Percentiles rank a stretch among this genome's conserved stretches.
phyloP scores from a whole-genome alignment of 2,888 invertebrate genomes.

The Ichneumoninae sp. region DNA sequence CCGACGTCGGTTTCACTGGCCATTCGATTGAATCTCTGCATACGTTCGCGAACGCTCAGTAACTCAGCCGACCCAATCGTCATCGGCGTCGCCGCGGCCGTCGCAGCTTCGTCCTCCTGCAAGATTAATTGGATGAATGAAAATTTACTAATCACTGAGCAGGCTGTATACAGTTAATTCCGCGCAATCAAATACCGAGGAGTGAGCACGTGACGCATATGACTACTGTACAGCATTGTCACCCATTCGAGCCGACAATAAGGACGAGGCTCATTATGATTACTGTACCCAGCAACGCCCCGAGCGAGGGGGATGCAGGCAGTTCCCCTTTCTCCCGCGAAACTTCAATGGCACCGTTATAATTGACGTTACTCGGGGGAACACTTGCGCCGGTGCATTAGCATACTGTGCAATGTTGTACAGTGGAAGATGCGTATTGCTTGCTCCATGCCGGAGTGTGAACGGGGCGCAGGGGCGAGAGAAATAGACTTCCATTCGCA shows the following conservation, averaged over 20 bases:
- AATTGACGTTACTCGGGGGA: constrained; percentile 66
- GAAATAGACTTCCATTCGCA: constrained; percentile 51
- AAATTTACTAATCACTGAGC: constrained; percentile 1
- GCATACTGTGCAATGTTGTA: constrained; percentile 51
- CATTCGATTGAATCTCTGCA: constrained; percentile 96
- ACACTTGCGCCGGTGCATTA: constrained; percentile 59
- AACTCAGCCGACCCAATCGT: constrained; percentile 84
- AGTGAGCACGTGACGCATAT: not conserved
- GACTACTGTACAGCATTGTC: constrained; percentile 23
- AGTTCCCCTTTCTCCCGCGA: constrained; percentile 47
- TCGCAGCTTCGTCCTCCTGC: constrained; percentile 80
- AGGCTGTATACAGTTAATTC: not conserved
- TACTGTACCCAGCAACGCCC: constrained; percentile 23
- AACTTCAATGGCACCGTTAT: constrained; percentile 52
- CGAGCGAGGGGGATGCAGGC: constrained; percentile 15
- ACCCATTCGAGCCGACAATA: constrained; percentile 31
- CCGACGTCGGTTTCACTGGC: constrained; percentile 90
- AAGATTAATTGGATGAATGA: constrained; percentile 53
- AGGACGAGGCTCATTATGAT: constrained; percentile 27
- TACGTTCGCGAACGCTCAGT: constrained; percentile 96
- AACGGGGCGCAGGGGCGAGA: not conserved
- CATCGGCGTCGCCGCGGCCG: constrained; percentile 57
- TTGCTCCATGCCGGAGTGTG: constrained; percentile 14
- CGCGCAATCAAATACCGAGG: constrained; percentile 13
- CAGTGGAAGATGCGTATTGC: constrained; percentile 33